A percentile compares a stretch with the other conserved stretches of the same genome.
Conservation (phyloP, 2,113 vertebrate genomes). For the Anarrhichthys ocellatus region DNA sequence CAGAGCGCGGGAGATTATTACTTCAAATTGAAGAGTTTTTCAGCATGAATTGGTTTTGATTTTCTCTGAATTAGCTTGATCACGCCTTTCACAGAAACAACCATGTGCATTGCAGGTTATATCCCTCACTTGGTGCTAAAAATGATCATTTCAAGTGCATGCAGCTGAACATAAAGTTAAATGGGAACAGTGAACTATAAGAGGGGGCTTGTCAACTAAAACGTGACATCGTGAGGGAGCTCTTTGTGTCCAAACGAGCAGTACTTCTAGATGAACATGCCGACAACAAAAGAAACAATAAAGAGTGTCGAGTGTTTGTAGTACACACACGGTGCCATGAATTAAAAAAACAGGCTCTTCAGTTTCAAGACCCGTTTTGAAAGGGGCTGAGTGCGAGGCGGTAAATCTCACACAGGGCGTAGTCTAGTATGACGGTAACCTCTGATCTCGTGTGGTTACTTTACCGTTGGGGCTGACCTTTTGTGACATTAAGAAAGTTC, state of each 20-base stretch:
- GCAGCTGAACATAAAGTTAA: slow-evolving; percentile 57
- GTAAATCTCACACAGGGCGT: slow-evolving; percentile 36
- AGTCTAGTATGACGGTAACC: slow-evolving; percentile 11
- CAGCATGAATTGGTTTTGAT: slow-evolving; percentile 22
- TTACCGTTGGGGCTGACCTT: not conserved
- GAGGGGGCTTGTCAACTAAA: slow-evolving; percentile 20
- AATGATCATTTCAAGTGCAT: slow-evolving; percentile 59
- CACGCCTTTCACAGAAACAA: slow-evolving; percentile 43
- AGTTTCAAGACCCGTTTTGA: slow-evolving; percentile 67
- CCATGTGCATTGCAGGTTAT: slow-evolving; percentile 19
- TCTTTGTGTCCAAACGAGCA: slow-evolving; percentile 42
- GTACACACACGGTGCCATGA: slow-evolving; percentile 11
- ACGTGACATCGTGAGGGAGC: slow-evolving; percentile 39
- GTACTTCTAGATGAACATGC: slow-evolving; percentile 70
- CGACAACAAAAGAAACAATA: not conserved
- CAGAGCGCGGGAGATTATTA: not conserved
- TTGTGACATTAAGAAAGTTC: slow-evolving; percentile 11
- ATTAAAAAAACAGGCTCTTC: slow-evolving; percentile 11
- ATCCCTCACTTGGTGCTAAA: slow-evolving; percentile 39
- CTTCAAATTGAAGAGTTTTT: not conserved
- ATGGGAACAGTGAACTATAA: slow-evolving; percentile 30
- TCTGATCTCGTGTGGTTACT: slow-evolving; percentile 20
- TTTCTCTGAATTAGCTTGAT: slow-evolving; percentile 20
- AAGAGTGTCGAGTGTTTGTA: slow-evolving; percentile 42
- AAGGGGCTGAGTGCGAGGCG: slow-evolving; percentile 65